A percentile compares a stretch with the other conserved stretches of the same genome.
These are phyloP conservation scores for Eulemur coronatus DNA, from an alignment of 2,797 vertebrate genomes.

Conservation along the genomic window DNA sequence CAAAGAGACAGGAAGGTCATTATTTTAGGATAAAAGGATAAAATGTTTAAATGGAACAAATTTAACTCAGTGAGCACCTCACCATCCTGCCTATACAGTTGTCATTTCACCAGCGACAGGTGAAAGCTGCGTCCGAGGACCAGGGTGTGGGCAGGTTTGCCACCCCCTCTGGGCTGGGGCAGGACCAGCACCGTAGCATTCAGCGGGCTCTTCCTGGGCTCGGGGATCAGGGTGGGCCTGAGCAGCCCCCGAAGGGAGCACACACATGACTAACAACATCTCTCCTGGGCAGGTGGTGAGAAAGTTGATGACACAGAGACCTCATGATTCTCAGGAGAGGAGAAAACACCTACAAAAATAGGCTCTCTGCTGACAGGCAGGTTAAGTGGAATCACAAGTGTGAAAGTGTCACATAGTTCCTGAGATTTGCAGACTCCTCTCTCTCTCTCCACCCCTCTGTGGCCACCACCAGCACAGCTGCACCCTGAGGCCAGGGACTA, in stretches of 20 bases:
- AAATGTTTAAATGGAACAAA: neutral
- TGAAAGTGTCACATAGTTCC: neutral
- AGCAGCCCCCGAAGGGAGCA: neutral
- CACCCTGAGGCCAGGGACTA: neutral
- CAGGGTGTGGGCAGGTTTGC: accelerated
- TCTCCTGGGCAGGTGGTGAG: neutral
- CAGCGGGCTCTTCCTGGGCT: neutral
- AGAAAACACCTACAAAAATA: conserved; percentile 64
- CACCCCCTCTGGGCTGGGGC: no score
- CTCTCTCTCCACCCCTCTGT: accelerated
- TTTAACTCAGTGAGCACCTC: neutral
- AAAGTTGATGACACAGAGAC: neutral
- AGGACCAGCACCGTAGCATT: no score
- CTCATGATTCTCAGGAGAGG: neutral
- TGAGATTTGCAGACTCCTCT: neutral
- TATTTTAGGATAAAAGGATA: neutral
- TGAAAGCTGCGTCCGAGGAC: neutral
- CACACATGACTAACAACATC: neutral
- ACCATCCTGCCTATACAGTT: neutral
- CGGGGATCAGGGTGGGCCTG: neutral
- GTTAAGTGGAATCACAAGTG: neutral
- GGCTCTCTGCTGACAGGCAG: neutral
- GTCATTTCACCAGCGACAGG: neutral
- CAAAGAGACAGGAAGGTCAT: neutral
- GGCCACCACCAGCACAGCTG: neutral